phyloP scores from a whole-genome alignment of 2,888 invertebrate genomes.

The Himalopsyche japonica region DNA sequence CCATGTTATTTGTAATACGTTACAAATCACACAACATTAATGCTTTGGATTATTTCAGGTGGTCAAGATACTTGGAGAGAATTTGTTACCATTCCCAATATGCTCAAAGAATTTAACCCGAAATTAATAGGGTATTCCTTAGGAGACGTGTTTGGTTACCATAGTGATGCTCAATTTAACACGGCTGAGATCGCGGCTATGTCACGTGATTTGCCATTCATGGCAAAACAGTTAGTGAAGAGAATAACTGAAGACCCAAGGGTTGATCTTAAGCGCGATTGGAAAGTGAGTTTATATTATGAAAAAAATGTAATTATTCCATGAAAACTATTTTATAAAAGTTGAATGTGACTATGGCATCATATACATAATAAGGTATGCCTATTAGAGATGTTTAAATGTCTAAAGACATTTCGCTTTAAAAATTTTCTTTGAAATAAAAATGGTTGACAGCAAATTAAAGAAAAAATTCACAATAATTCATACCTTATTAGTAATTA shows the following conservation, averaged over 20 bases:
- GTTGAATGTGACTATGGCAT: too few relatives aligned
- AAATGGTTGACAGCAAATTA: too few relatives aligned
- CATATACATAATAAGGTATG: too few relatives aligned
- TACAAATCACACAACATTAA: too few relatives aligned
- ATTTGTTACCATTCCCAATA: slow-evolving; percentile 62
- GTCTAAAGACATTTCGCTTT: too few relatives aligned
- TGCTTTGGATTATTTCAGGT: slow-evolving; percentile 49
- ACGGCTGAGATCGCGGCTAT: slow-evolving; percentile 64
- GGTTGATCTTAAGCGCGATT: slow-evolving; percentile 60
- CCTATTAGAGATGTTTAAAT: too few relatives aligned
- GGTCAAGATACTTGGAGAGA: slow-evolving; percentile 60
- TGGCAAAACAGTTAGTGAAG: slow-evolving; percentile 59
- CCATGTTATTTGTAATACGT: too few relatives aligned
- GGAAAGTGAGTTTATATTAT: slow-evolving; percentile 57
- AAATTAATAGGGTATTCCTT: slow-evolving; percentile 64
- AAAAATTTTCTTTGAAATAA: too few relatives aligned
- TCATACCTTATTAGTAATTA: too few relatives aligned
- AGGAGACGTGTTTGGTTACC: slow-evolving; percentile 51
- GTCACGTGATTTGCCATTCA: slow-evolving; percentile 61
- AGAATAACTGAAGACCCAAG: slow-evolving; percentile 58
- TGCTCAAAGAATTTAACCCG: slow-evolving; percentile 67
- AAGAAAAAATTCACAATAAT: too few relatives aligned
- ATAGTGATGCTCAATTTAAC: slow-evolving; percentile 57
- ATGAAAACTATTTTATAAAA: background rate
- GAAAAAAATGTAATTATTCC: too few relatives aligned